Evolutionary conservation across 2,888 invertebrate species (phyloP), one percentile per base, ranked within the genome.

Genomic region (Apodemia mormo): DNA sequence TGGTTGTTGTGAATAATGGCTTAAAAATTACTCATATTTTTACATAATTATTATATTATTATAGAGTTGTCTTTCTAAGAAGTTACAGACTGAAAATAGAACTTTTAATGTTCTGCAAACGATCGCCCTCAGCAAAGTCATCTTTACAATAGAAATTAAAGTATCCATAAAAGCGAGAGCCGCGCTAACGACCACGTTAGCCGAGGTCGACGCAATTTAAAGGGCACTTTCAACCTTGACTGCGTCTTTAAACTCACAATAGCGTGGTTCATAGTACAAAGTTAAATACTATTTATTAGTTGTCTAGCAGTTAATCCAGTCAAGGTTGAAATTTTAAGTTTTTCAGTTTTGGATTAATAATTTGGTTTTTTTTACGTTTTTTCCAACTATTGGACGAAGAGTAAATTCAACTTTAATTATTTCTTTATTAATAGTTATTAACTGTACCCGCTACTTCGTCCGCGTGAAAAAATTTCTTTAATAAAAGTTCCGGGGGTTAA

Each of bases 111-210:
- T 64, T 6, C 61, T 64, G 37, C 37, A 37, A 64, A 64, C 14
- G 33, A 33, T 64, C 37, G 37, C 12, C 37, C 61, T n/a, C 37
- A 64, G 61, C 14, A 30, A 64, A 64, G 33, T 64, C 61, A 37
- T 33, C 61, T 14, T 37, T 33, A 79, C 80, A 80, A 79, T 78
- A 79, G 78, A 79, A 77, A 79, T 83, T 83, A 82, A 82, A 85
- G 80, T 78, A 79, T 77, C 82, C 81, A 83, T 83, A 80, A 85
- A 83, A 84, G 75, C 75, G 70, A 75, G 80, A 84, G 75, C 75
- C 80, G 77, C 76, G 74, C 77, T 81, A 82, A 83, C 79, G 81
- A 82, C 76, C 74, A 76, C 72, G 70, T 75, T 72, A 77, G 79
- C 79, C 33, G 80, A 83, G 84, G 83, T 75, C 80, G 76, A 72